Base-by-base conservation (phyloP, 2,888 invertebrate species). In the Thyatira batis region DNA sequence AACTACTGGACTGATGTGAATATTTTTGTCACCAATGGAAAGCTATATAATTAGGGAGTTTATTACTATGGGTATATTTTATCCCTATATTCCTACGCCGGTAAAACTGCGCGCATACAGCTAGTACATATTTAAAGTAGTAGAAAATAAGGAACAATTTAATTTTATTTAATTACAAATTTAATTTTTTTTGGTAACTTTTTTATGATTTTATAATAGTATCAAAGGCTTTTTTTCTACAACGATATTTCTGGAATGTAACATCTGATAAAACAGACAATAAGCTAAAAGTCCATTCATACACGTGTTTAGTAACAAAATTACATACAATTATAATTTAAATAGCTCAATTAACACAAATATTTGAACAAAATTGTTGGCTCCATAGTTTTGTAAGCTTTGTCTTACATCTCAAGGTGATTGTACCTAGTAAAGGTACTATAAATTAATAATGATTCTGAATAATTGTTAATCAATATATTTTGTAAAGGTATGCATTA, bases 271-370 rank as follows among this genome's bases (percentile, higher is more conserved):
- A 39, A 9, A 25, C 13, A 25, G 23, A 25, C 46, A 27, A 21
- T 27, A 27, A 17, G 27, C 13, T 13, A 46, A n/a, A 23, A 25
- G 25, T 46, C 61, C 53, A 55, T 54, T 44, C 54, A 58, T 60
- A 55, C 49, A 54, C 45, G 45, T 58, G 55, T 65, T 60, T 59
- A 55, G 61, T 46, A 46, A 58, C 28, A 51, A 55, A 58, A 64
- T 50, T 61, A 60, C 53, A 46, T 23, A 61, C 57, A 52, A 65
- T 71, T 70, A 64, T 61, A 63, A 69, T 73, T 60, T 57, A 68
- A 71, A 70, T 61, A 13, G 60, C 57, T 61, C 55, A 58, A 71
- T 73, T 76, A 68, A 67, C 67, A 71, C 69, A 69, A 62, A 58
- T 70, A 69, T 67, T 60, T 58, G 54, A 59, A 57, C 58, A 60